Conservation (phyloP, 1,140 invertebrate genomes). For the Condylostylus longicornis region DNA sequence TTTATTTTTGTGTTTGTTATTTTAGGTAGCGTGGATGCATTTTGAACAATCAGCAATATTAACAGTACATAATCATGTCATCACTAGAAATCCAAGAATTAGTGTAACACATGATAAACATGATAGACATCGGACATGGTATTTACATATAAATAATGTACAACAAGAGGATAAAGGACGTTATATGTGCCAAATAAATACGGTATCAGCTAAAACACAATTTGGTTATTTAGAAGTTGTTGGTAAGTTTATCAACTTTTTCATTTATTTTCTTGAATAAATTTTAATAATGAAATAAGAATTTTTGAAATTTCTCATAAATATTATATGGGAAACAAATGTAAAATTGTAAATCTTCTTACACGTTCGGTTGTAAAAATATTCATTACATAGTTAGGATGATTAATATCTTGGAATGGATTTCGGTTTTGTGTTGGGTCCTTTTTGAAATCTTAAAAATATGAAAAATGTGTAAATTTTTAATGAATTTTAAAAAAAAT, state of each 20-base stretch:
- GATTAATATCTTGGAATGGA: no score
- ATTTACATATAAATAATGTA: slow-evolving; percentile 78
- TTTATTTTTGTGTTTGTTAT: slow-evolving; percentile 9
- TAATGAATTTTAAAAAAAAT: no score
- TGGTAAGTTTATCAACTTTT: slow-evolving; percentile 56
- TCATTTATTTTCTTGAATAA: no score
- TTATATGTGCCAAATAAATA: slow-evolving; percentile 95
- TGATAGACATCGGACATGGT: slow-evolving; percentile 69
- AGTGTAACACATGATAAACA: slow-evolving; percentile 69
- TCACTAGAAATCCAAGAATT: slow-evolving; percentile 80
- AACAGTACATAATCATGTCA: slow-evolving; percentile 82
- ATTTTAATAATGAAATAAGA: no score
- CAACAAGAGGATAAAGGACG: slow-evolving; percentile 79
- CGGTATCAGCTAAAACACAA: slow-evolving; percentile 80
- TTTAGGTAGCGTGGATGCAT: slow-evolving; percentile 86
- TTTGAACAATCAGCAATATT: slow-evolving; percentile 87
- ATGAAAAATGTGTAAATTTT: no score
- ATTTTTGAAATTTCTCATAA: no score
- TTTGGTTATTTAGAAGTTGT: slow-evolving; percentile 86
- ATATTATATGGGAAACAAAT: no score
- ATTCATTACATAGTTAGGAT: no score
- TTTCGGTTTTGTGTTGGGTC: no score
- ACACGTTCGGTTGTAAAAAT: no score
- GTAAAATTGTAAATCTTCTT: no score
- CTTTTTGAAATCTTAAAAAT: no score